phyloP scores from a whole-genome alignment of 1,140 invertebrate genomes.

The Dinoponera quadriceps region DNA sequence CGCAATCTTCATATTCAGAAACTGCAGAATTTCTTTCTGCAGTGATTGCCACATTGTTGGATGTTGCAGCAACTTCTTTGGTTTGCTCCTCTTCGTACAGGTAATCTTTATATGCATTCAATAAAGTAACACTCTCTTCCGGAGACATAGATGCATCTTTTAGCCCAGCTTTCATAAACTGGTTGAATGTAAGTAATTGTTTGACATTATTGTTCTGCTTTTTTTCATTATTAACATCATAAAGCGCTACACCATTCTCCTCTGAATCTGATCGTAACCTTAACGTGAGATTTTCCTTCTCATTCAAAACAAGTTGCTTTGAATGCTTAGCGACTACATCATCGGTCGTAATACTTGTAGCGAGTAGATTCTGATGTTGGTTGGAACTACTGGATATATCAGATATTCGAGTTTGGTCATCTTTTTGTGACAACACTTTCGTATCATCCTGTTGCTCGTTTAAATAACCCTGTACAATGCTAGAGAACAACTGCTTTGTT shows the following conservation, averaged over 20 bases:
- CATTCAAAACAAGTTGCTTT: neutral
- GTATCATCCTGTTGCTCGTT: constrained; percentile 6
- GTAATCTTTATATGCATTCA: constrained; percentile 49
- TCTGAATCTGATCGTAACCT: neutral
- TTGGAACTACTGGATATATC: neutral
- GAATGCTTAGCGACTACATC: neutral
- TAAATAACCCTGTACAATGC: constrained; percentile 59
- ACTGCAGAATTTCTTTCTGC: neutral
- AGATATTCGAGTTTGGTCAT: neutral
- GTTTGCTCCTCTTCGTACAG: constrained; percentile 22
- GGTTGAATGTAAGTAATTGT: constrained; percentile 54
- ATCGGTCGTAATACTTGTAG: neutral
- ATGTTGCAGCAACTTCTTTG: neutral
- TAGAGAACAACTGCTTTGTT: constrained; percentile 71
- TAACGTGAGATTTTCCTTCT: neutral
- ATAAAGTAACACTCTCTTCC: constrained; percentile 41
- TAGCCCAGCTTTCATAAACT: constrained; percentile 66
- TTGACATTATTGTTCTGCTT: neutral
- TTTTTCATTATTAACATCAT: neutral
- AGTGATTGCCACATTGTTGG: neutral
- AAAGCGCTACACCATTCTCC: neutral
- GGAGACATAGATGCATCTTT: constrained; percentile 15
- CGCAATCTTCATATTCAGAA: neutral
- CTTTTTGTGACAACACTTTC: neutral
- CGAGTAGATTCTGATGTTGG: constrained; percentile 1